Evolutionary conservation across 2,113 vertebrate genomes (phyloP), one percentile per base, ranked within the genome.

Genomic region (Sander lucioperca): DNA sequence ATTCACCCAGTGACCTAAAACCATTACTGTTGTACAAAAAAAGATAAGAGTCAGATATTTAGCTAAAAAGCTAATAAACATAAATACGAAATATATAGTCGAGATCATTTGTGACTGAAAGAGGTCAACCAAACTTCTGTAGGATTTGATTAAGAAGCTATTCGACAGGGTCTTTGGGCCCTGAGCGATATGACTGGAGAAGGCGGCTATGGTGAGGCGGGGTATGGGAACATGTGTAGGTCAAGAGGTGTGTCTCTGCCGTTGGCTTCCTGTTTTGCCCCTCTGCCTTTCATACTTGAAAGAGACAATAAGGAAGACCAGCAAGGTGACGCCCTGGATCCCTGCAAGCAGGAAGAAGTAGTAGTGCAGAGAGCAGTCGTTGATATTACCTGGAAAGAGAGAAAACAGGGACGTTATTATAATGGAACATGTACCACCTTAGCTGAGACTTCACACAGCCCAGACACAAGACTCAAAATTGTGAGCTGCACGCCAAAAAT

Each of bases 331-430:
- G 54, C 97, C 97, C 77, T 99, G 97, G 85, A 99, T 96, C 3
- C 96, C 97, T 0, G 98, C 98, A 95, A 99, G 95, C 43, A 99
- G 91, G 66, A 99, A 99, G 88, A 99, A 99, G 79, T 99, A 99
- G 84, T 97, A 99, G 94, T 99, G 95, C 81, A 99, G 92, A 5
- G 94, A 93, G 89, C 98, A 99, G 85, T 96, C 95, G 0, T 99
- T 99, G 83, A 99, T 99, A 58, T 99, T 99, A 39, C 98, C 97
- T 99, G 53, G 21, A 88, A 71, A 21, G 57, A 85, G 4, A 82
- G 70, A 77, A 74, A 48, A 66, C 23, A 72, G 48, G 10, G 58
- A 14, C 53, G 19, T 21, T 39, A 74, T 56, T 36, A 66, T 48
- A 56, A 71, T 9, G 39, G 58, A 39, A 39, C 13, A 63, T 27